Evolutionary conservation across 2,797 vertebrate species (phyloP).

Genomic region (Trichosurus vulpecula): DNA sequence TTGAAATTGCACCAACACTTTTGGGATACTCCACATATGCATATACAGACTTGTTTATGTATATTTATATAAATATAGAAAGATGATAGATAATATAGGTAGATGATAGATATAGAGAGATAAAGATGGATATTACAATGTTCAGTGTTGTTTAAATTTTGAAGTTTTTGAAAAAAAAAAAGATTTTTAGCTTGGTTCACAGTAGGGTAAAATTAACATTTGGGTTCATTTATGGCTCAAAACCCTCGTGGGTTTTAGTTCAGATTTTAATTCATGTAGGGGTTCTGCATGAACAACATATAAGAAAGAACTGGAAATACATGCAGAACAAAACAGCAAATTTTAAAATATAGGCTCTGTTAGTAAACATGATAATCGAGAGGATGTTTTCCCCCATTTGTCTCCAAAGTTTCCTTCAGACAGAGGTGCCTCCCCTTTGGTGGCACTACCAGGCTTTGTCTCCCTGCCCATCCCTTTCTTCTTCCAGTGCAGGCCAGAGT

Average conservation of each 20-base stretch:
- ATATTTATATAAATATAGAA: neutral
- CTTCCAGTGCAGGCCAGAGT: conserved; percentile 21
- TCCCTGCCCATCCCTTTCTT: conserved; percentile 7
- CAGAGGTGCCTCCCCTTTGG: conserved; percentile 20
- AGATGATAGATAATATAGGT: neutral
- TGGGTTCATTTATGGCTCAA: neutral
- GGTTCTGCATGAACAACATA: conserved; percentile 22
- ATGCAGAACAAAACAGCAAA: neutral
- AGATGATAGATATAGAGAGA: neutral
- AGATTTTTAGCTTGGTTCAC: neutral
- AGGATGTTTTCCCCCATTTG: conserved; percentile 38
- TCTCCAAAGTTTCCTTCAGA: conserved; percentile 16
- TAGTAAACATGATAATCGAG: conserved; percentile 52
- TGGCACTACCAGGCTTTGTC: neutral
- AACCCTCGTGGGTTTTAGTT: conserved; percentile 11
- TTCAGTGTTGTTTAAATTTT: neutral
- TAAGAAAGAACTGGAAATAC: conserved; percentile 7
- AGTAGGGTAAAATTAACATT: conserved; percentile 29
- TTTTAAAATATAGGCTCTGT: neutral
- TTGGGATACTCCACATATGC: neutral
- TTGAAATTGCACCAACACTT: neutral
- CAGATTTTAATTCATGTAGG: conserved; percentile 22
- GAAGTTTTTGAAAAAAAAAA: neutral
- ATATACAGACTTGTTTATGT: neutral
- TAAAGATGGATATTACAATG: neutral